phyloP scores from a whole-genome alignment of 2,797 vertebrate genomes.

The Pelochelys cantorii region DNA sequence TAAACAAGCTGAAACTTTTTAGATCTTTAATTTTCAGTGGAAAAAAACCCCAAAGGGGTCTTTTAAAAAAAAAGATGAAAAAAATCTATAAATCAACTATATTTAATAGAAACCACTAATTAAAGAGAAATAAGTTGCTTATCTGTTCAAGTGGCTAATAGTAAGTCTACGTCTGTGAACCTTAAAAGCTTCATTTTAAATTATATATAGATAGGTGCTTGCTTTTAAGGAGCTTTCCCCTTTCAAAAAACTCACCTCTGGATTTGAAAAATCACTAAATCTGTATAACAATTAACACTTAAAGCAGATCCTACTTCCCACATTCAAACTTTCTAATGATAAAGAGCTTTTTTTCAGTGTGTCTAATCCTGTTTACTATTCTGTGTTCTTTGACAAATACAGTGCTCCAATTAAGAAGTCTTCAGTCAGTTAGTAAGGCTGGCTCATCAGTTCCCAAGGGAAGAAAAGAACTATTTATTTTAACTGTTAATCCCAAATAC shows the following conservation, averaged over 20 bases:
- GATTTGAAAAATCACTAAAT: conserved; percentile 66
- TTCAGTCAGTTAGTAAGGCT: conserved; percentile 79
- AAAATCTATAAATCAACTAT: background rate
- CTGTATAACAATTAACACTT: conserved; percentile 70
- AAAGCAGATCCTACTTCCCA: conserved; percentile 67
- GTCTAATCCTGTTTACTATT: conserved; percentile 84
- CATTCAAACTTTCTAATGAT: conserved; percentile 79
- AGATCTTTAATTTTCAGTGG: background rate
- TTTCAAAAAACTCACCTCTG: conserved; percentile 60
- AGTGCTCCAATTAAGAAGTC: conserved; percentile 74
- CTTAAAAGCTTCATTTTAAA: conserved; percentile 42
- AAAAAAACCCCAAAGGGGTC: background rate
- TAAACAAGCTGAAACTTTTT: background rate
- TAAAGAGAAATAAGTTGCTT: conserved; percentile 39
- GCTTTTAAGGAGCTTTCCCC: conserved; percentile 69
- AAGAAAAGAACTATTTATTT: conserved; percentile 85
- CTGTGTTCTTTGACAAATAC: conserved; percentile 82
- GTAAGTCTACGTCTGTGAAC: conserved; percentile 12
- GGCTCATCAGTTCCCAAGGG: conserved; percentile 78
- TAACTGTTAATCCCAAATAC: conserved; percentile 81
- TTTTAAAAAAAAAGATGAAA: conserved; percentile 10
- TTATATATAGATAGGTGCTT: conserved; percentile 27
- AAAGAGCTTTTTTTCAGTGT: conserved; percentile 83
- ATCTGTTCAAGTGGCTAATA: background rate
- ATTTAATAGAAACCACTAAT: background rate